Evolutionary conservation across 2,888 invertebrate species (phyloP).

Genomic region (Drosophila multiciliata): DNA sequence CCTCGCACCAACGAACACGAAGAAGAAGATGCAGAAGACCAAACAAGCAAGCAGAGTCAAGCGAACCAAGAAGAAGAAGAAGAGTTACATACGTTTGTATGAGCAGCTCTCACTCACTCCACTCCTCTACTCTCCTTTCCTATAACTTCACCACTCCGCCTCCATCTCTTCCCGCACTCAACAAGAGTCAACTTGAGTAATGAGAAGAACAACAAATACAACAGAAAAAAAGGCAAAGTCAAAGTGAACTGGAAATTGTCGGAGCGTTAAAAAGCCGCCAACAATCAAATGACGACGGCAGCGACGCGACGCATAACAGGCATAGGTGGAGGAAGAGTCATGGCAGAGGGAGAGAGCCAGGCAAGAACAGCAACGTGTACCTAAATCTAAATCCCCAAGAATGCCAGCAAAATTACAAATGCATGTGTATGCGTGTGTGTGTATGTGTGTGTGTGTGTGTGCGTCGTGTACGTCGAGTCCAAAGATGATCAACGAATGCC

Average conservation of each 20-base stretch:
- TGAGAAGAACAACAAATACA: conserved; percentile 33
- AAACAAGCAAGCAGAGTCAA: conserved; percentile 17
- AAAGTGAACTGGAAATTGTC: conserved; percentile 69
- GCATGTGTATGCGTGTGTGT: conserved; percentile 3
- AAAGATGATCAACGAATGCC: conserved; percentile 59
- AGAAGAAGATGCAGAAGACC: conserved; percentile 21
- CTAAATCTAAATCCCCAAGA: conserved; percentile 62
- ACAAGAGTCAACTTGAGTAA: conserved; percentile 67
- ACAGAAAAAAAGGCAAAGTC: conserved; percentile 42
- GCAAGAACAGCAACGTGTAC: conserved; percentile 33
- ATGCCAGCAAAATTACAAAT: conserved; percentile 55
- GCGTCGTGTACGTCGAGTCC: conserved; percentile 28
- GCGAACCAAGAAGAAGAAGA: conserved; percentile 7
- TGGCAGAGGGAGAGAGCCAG: not conserved
- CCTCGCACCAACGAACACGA: conserved; percentile 40
- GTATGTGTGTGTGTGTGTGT: conserved; percentile 4
- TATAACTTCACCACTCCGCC: conserved; percentile 15
- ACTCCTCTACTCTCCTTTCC: not conserved
- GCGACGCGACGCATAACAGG: conserved; percentile 30
- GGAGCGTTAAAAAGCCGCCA: conserved; percentile 65
- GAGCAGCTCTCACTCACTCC: conserved; percentile 31
- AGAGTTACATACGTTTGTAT: conserved; percentile 16
- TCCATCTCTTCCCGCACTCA: conserved; percentile 15
- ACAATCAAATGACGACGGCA: conserved; percentile 53
- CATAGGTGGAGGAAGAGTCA: not conserved